Percentiles rank a stretch among this genome's conserved stretches.
Conservation (phyloP, 2,113 vertebrate genomes). For the Pomatostomus ruficeps region DNA sequence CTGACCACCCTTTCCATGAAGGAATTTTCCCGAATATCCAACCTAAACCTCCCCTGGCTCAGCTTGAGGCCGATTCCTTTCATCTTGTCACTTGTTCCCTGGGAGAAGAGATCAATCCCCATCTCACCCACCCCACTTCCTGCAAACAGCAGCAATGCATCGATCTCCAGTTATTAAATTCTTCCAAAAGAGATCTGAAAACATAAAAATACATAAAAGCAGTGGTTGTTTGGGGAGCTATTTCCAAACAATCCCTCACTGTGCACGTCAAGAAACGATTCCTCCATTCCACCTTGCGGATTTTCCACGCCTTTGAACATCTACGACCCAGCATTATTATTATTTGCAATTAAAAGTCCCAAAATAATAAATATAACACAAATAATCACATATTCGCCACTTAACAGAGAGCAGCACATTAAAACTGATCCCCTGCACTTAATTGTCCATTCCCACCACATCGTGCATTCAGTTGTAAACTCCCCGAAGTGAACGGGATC, state of each 20-base stretch:
- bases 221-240: neutral
- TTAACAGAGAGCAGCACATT: neutral
- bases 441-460: neutral
- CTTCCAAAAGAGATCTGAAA: neutral
- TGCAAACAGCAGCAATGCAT: neutral
- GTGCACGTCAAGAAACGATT: neutral
- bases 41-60: neutral
- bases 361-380: neutral
- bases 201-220: neutral
- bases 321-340: neutral
- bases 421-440: neutral
- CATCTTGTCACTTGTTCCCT: neutral
- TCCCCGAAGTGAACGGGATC: neutral
- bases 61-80: neutral
- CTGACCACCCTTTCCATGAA: neutral
- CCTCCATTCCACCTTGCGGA: neutral
- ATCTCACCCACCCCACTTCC: neutral
- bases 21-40: neutral
- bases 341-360: conserved; percentile 13
- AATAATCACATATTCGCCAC: neutral
- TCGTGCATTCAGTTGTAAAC: neutral
- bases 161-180: neutral
- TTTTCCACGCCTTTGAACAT: conserved; percentile 16
- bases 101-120: neutral
- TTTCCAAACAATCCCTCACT: neutral